These are phyloP conservation scores for Mylabris sibirica DNA, from an alignment of 2,888 invertebrate species.

Conservation along the genomic window DNA sequence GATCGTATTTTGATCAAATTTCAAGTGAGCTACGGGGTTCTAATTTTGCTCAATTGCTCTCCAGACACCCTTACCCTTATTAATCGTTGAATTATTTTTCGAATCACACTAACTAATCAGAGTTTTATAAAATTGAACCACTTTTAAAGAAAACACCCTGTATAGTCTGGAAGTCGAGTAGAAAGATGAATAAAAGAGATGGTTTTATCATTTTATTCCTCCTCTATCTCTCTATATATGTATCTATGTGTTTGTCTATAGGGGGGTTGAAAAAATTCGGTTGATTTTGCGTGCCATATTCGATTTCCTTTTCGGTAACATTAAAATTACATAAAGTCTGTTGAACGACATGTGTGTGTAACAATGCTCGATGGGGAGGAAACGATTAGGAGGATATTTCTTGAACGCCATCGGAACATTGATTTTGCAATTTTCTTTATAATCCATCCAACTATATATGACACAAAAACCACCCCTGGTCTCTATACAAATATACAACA, in stretches of 20 bases:
- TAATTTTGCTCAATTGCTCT: too few species aligned
- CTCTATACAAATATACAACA: neutral
- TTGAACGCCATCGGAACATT: constrained; percentile 5
- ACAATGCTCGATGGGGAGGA: constrained; percentile 23
- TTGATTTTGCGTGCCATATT: constrained; percentile 2
- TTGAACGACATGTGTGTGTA: constrained; percentile 33
- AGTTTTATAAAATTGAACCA: too few species aligned
- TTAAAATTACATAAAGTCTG: constrained; percentile 33
- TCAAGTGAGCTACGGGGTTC: too few species aligned
- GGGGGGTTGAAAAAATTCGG: neutral
- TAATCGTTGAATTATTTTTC: too few species aligned
- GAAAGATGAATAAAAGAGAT: too few species aligned
- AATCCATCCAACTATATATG: neutral
- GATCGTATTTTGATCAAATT: too few species aligned
- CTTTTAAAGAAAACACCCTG: too few species aligned
- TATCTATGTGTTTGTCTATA: neutral
- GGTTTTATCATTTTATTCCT: neutral
- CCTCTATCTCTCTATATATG: neutral
- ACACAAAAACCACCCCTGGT: neutral
- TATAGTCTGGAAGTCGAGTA: too few species aligned
- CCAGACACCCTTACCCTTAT: too few species aligned
- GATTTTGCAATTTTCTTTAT: constrained; percentile 8
- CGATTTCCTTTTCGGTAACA: constrained; percentile 21
- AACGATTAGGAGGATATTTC: constrained; percentile 23
- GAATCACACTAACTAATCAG: too few species aligned